phyloP scores from a whole-genome alignment of 2,797 vertebrate species.

The Chanos chanos region DNA sequence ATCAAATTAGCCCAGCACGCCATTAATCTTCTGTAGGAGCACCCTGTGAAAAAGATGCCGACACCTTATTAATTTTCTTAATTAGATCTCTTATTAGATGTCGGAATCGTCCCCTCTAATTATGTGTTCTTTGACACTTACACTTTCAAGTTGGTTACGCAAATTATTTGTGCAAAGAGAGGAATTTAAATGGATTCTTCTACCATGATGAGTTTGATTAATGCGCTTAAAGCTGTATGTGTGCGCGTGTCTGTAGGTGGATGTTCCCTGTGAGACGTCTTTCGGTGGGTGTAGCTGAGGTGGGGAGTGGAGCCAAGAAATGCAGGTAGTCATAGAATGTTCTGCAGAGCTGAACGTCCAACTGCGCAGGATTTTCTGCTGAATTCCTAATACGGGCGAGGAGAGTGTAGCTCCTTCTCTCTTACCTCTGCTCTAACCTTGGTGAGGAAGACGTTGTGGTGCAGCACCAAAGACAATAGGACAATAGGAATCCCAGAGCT shows the following conservation, averaged over 20 bases:
- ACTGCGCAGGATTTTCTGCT: background rate
- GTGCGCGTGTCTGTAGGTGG: no score
- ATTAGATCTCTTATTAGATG: constrained; percentile 78
- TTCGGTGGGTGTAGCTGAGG: no score
- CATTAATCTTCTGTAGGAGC: constrained; percentile 74
- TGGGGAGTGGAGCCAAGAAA: no score
- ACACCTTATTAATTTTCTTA: constrained; percentile 81
- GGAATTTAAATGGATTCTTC: constrained; percentile 62
- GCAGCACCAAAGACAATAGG: constrained; percentile 5
- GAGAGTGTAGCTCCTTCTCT: background rate
- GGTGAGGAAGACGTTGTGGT: background rate
- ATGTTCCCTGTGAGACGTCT: background rate
- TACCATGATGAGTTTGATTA: constrained; percentile 55
- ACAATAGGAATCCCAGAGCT: constrained; percentile 9
- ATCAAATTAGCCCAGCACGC: constrained; percentile 75
- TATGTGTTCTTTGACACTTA: constrained; percentile 68
- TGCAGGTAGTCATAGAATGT: no score
- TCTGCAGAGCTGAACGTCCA: background rate
- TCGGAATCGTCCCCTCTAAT: constrained; percentile 71
- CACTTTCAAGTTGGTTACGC: constrained; percentile 66
- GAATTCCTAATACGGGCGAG: background rate
- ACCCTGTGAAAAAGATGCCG: constrained; percentile 64
- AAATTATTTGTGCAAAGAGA: constrained; percentile 67
- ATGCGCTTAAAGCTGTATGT: constrained; percentile 40
- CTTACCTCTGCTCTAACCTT: no score